Evolutionary conservation across 2,888 invertebrate species (phyloP), one percentile per base, ranked within the genome.

Genomic region (Agriopis leucophaearia): DNA sequence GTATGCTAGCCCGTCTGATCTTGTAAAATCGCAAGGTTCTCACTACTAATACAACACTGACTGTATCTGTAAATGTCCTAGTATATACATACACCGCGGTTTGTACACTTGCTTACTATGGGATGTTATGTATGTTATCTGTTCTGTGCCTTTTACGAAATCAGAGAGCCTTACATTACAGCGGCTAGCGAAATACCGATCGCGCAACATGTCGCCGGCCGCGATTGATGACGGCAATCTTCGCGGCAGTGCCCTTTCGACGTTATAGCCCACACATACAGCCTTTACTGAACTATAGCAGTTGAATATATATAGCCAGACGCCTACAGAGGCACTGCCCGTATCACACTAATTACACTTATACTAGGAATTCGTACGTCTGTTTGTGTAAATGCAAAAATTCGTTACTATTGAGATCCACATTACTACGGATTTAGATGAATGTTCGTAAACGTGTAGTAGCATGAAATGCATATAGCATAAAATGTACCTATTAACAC

Each of bases 201-300:
- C 78, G 81, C 81, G 62, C 68, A 76, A 76, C 79, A 76, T 81
- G 83, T 78, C 81, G 79, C 79, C 76, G 73, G 63, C 73, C 76
- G 80, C 83, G 85, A 87, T 86, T 85, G 84, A 86, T 87, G 84
- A 81, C 77, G 74, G 86, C 82, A 84, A 87, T 86, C 82, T 81
- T 84, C 81, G 60, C 78, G 81, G 81, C 78, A 83, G 82, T 81
- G 83, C 82, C 84, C 81, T 81, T 84, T 82, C 78, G 78, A 80
- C 82, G 78, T 76, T 54, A 54, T 16, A 76, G 78, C 79, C 66
- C 69, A 66, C 77, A 59, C 69, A 81, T 80, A 83, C 79, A 80
- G 81, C 82, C 80, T 77, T 79, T 35, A 82, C 80, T 77, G 79
- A 44, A 35, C 27, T n/a, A 50, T 3, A 56, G n/a, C 51, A 5